Base-by-base conservation (phyloP, 2,888 invertebrate species). In the Abrostola tripartita region DNA sequence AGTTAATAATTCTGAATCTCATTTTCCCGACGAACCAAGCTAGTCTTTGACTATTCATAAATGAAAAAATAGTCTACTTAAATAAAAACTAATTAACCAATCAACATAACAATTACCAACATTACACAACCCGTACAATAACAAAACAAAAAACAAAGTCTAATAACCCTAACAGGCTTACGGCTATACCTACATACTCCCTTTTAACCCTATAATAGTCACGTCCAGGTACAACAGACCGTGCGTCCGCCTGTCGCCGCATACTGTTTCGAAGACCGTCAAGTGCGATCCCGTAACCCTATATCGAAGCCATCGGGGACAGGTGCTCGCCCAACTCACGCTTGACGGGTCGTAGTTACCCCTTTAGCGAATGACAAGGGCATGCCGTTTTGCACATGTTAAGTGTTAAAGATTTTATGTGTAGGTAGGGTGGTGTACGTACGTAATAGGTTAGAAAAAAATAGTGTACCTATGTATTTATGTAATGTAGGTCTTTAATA, bases 201-300 rank as follows among this genome's bases (percentile, higher is more conserved):
- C 10, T 12, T 24, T 50, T 56, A 72, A 72, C 67, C 55, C 61
- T 67, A 58, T 44, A 60, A 36, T 24, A 35, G 8, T 24, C 24
- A 24, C 6, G 36, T 5, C 10, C n/a, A 52, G 47, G 65, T 70
- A 66, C 47, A 52, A 42, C 58, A 49, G 58, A 75, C 61, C 58
- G 51, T 59, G 67, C 66, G 65, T 55, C 71, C 61, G 59, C 61
- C 79, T 79, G 79, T 67, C 70, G 63, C 69, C 76, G 60, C 78
- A 81, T 78, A 68, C 76, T 65, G 70, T 54, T 47, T 12, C 51
- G 79, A 79, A 79, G 74, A 74, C 79, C 65, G 68, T 52, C 71
- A 79, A 81, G 76, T 81, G 81, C 70, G 73, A 71, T 71, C 76
- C 71, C 62, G 79, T 79, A 81, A 79, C 79, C 74, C 69, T 68